Base-by-base conservation (phyloP, 2,888 invertebrate genomes). In the Pollenia amentaria region DNA sequence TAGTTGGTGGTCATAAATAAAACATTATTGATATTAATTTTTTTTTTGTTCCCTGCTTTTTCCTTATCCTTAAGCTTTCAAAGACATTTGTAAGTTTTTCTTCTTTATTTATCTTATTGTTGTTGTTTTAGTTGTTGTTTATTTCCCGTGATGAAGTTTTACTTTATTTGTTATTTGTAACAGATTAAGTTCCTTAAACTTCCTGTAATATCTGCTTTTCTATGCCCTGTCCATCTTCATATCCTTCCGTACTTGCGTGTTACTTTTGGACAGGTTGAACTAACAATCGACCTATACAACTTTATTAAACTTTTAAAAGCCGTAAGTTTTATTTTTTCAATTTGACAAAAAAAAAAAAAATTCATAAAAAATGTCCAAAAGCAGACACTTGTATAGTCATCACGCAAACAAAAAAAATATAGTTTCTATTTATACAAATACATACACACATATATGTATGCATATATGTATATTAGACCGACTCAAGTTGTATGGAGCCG, bases 1-100 rank as follows among this genome's bases (percentile, higher is more conserved):
- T n/a, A 55, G 44, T 44, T 38, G 11, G 46, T 69, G 69, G 60
- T 75, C 69, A 73, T 75, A 79, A 84, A 75, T 69, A 69, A 84
- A 64, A 55, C 21, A 75, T 79, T 79, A 62, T 48, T 7, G 40
- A 53, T 1, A 42, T 62, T 73, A 0, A 14, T 48, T 44, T 16
- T 42, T 9, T 9, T 55, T n/a, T 14, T 7, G 48, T 16, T 48
- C 14, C 1, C 67, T 67, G 0, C 2, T 64, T 53, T 64, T 2
- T 18, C 14, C 11, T 51, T 70, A 85, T 70, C 72, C 9, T 46
- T 21, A 55, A 72, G 64, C 73, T 44, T 76, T 72, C 21, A 65
- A 65, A 62, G 21, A 48, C 16, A 76, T 72, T 85, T 65, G 16
- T 55, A 57, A 10, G 11, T 67, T 65, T 29, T 64, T 44, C 8